These are phyloP conservation scores for Vidua chalybeata DNA, from an alignment of 2,113 vertebrate species.

Conservation along the genomic window DNA sequence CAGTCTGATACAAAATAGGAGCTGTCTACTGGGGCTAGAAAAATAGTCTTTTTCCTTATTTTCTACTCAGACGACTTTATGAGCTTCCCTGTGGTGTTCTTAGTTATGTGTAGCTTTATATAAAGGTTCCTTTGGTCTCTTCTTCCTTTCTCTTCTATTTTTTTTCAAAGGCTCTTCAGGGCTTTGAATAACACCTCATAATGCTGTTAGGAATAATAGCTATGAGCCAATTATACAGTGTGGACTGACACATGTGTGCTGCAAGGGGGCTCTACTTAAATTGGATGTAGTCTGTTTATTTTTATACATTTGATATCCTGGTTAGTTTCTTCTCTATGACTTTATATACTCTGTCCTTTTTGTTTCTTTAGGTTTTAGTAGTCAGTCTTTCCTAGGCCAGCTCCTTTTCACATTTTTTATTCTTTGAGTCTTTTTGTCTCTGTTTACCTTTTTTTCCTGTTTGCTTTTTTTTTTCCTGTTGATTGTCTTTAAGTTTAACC, in stretches of 20 bases:
- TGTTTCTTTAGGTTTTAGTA: background rate
- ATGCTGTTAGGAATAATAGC: constrained; percentile 49
- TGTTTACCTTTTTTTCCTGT: background rate
- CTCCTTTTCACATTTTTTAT: background rate
- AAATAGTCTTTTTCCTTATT: constrained; percentile 15
- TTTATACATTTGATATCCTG: constrained; percentile 7
- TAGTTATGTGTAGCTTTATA: constrained; percentile 22
- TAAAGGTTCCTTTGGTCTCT: constrained; percentile 52
- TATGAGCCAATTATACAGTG: constrained; percentile 27
- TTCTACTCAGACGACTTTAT: background rate
- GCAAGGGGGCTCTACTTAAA: background rate
- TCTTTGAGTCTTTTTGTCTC: background rate
- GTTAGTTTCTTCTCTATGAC: background rate
- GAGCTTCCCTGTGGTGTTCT: constrained; percentile 39
- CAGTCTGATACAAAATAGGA: background rate
- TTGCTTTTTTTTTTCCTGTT: background rate
- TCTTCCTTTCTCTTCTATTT: background rate
- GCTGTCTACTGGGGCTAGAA: background rate
- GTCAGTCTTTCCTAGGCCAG: background rate
- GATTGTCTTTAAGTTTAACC: background rate
- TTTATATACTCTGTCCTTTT: background rate
- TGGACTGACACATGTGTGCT: constrained; percentile 9
- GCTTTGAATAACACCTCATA: constrained; percentile 48
- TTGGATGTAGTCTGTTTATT: constrained; percentile 13
- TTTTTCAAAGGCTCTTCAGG: constrained; percentile 18